A percentile compares a stretch with the other conserved stretches of the same genome.
Evolutionary conservation across 2,113 vertebrate species (phyloP).

Genomic region (Shinisaurus crocodilurus): DNA sequence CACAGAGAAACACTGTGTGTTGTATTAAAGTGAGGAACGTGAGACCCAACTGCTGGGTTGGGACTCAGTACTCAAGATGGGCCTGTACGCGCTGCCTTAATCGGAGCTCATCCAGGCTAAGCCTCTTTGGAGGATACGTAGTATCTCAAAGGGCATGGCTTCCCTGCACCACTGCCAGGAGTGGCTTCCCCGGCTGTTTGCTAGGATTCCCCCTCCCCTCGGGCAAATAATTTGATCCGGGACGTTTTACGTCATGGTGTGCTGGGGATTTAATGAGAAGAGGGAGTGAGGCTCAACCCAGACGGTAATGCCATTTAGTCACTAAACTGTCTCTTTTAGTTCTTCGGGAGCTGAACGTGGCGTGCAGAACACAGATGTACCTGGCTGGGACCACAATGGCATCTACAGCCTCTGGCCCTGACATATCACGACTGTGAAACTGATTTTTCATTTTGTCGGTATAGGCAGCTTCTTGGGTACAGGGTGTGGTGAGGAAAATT

Average conservation of each 20-base stretch:
- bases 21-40: slow-evolving; percentile 45
- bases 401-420: not conserved
- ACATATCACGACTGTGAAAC: not conserved
- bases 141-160: slow-evolving; percentile 38
- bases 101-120: slow-evolving; percentile 43
- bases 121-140: slow-evolving; percentile 21
- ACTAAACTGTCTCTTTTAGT: slow-evolving; percentile 26
- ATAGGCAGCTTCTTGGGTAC: not conserved
- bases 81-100: slow-evolving; percentile 33
- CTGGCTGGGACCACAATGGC: not conserved
- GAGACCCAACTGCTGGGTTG: slow-evolving; percentile 33
- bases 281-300: not conserved
- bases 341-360: slow-evolving; percentile 28
- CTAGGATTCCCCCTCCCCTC: not conserved
- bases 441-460: too few species aligned
- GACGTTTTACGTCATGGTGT: not conserved
- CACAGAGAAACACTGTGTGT: slow-evolving; percentile 10
- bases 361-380: not conserved
- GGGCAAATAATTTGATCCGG: slow-evolving; percentile 31
- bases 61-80: slow-evolving; percentile 15
- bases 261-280: slow-evolving; percentile 30
- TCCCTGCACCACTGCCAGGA: not conserved
- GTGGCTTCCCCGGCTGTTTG: not conserved
- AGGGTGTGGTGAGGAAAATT: not conserved
- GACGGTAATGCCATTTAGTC: slow-evolving; percentile 24